phyloP scores from a whole-genome alignment of 2,888 invertebrate genomes.

The Girardia tigrina region DNA sequence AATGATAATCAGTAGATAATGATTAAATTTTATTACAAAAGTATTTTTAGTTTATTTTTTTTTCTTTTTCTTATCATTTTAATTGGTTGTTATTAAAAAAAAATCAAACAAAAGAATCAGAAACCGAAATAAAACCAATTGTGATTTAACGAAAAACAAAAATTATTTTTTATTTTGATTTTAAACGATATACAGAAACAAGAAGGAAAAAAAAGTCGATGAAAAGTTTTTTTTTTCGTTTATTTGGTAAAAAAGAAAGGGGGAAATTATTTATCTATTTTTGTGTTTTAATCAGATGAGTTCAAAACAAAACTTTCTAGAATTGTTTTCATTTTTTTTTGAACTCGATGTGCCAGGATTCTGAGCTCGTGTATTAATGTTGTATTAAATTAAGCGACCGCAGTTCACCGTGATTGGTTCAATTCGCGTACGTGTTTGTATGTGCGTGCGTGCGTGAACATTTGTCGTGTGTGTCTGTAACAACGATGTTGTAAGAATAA shows the following conservation, averaged over 20 bases:
- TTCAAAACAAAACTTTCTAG: too few species aligned
- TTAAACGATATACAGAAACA: not conserved
- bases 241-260: too few species aligned
- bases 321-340: conserved; percentile 17
- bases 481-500: conserved; percentile 14
- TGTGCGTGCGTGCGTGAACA: not conserved
- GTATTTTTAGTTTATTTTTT: not conserved
- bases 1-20: not conserved
- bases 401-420: not conserved
- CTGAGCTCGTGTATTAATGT: not conserved
- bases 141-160: too few species aligned
- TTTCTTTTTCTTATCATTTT: conserved; percentile 16
- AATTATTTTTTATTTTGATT: conserved; percentile 14
- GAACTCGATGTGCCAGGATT: conserved; percentile 1
- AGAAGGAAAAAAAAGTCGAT: too few species aligned
- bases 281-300: too few species aligned
- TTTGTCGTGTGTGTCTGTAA: not conserved
- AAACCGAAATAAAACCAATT: too few species aligned
- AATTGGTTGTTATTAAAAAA: conserved; percentile 8
- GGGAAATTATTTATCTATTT: too few species aligned
- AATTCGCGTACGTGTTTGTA: too few species aligned
- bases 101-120: too few species aligned
- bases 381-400: not conserved
- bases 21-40: not conserved
- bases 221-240: too few species aligned